Evolutionary conservation across 92 coral and sea anemone species (phyloP), one percentile per base, ranked within the genome.

Genomic region (Actinostola sp.): DNA sequence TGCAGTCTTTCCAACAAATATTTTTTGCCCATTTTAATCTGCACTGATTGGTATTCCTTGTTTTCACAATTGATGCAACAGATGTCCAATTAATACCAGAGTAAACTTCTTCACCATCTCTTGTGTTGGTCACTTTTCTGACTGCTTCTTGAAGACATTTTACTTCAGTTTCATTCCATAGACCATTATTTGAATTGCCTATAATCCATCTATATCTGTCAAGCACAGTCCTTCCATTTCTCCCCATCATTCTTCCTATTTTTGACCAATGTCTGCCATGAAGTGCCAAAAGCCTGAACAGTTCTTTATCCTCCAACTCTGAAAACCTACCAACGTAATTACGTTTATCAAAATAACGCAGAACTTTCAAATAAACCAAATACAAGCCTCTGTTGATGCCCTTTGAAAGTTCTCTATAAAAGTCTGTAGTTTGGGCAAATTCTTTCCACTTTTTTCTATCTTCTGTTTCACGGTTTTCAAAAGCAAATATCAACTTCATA

Each of bases 341-440:
- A 10, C 21, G 45, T 38, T 77, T 69, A 68, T 82, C 82, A 57
- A 66, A 82, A 51, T 56, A 15, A 27, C 87, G 73, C 32, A 52
- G 10, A 12, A 61, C 76, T 34, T 67, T 52, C 73, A 74, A 66
- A 45, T 82, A 82, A 20, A 82, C 15, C 2, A 52, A 42, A 58
- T 73, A 82, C 4, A 74, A n/a, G 24, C 82, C 55, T 44, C 87
- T 71, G 24, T 82, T 44, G 34, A 82, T 74, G 32, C 87, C 87
- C 36, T 82, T 59, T 26, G 70, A 81, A 72, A 60, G 12, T 17
- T 50, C 25, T 60, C 34, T 32, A 38, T 73, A 73, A 44, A 73
- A 73, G 13, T 60, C 31, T 24, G 79, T 73, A 0, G 30, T 4
- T 39, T 12, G 0, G 44, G 58, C 50, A 13, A 26, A 36, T 26